Conservation (phyloP, 2,888 invertebrate species). For the Athalia circularis region DNA sequence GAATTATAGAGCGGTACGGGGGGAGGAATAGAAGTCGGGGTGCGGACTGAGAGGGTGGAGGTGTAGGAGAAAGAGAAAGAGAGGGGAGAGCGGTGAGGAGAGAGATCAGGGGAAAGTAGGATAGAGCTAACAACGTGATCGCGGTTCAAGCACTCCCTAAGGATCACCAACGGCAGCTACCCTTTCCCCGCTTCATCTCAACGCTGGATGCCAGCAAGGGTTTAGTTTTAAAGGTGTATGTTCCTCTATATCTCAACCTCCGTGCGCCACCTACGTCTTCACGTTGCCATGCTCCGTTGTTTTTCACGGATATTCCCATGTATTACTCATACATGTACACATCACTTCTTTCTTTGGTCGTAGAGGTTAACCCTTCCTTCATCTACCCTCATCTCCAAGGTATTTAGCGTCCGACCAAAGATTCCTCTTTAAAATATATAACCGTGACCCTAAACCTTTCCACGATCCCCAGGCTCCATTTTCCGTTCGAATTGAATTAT, state of each 20-base stretch:
- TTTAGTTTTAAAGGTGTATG: constrained; percentile 1
- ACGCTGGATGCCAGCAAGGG: background rate
- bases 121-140: constrained; percentile 65
- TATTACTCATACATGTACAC: constrained; percentile 15
- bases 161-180: constrained; percentile 57
- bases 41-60: constrained; percentile 1
- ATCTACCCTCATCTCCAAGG: constrained; percentile 38
- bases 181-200: constrained; percentile 27
- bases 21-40: background rate
- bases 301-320: no score
- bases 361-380: constrained; percentile 16
- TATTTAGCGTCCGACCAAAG: constrained; percentile 40
- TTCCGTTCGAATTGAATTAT: constrained; percentile 41
- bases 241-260: constrained; percentile 9
- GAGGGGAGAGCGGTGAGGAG: background rate
- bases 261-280: constrained; percentile 26
- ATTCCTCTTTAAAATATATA: constrained; percentile 31
- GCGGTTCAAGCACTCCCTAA: constrained; percentile 64
- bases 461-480: constrained; percentile 32
- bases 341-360: constrained; percentile 17
- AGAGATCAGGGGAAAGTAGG: constrained; percentile 34
- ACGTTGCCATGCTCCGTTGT: background rate
- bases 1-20: constrained; percentile 37
- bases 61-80: constrained; percentile 42
- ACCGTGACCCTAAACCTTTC: constrained; percentile 40